Conservation (phyloP, 2,113 vertebrate species). For the Ictalurus punctatus region DNA sequence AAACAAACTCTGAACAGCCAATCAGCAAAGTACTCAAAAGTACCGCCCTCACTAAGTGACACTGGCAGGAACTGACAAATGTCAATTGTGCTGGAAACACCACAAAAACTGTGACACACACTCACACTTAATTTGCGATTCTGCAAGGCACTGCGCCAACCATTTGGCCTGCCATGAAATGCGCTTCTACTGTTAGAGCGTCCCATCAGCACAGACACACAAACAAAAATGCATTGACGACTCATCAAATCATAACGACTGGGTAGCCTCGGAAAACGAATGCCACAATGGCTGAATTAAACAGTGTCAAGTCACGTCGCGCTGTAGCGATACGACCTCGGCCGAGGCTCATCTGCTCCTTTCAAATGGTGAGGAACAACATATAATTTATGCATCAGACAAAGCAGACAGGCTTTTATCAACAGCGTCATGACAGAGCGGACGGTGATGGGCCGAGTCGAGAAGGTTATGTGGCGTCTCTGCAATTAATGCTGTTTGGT, state of each 20-base stretch:
- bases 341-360: conserved; percentile 22
- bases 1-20: not conserved
- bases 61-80: not conserved
- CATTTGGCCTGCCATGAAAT: not conserved
- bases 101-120: not conserved
- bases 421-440: not conserved
- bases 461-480: conserved; percentile 3
- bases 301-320: conserved; percentile 1
- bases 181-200: not conserved
- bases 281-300: conserved; percentile 33
- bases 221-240: not conserved
- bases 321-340: not conserved
- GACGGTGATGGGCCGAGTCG: not conserved
- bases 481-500: conserved; percentile 29
- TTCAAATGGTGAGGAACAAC: conserved; percentile 17
- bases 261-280: not conserved
- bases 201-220: conserved; percentile 6
- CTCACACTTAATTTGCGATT: not conserved
- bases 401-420: conserved; percentile 36
- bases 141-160: not conserved
- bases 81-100: not conserved
- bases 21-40: not conserved
- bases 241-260: conserved; percentile 17
- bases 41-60: not conserved
- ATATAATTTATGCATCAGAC: conserved; percentile 27